Base-by-base conservation (phyloP, 2,888 invertebrate genomes). In the Philhelius pedissequus region DNA sequence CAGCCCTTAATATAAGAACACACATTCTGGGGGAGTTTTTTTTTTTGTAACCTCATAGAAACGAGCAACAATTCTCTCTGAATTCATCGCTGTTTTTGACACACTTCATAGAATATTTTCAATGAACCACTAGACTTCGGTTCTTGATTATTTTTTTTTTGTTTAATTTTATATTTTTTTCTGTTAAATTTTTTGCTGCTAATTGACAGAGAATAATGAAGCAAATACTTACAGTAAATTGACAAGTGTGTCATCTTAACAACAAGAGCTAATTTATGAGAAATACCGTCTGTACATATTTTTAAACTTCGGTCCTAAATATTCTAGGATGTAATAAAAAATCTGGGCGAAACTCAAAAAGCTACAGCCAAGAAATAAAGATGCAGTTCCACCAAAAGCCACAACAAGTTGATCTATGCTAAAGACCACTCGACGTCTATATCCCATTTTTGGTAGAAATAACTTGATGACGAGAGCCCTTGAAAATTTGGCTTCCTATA, bases 321-420 rank as follows among this genome's bases (percentile, higher is more conserved):
- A 74, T 40, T 86, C 58, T 7, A 73, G 35, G 35, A 73, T 68
- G 66, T 43, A 86, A 45, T 56, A 77, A 9, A 83, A 4, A 30
- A 87, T 76, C 71, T 88, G 87, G 38, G 87, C 76, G 18, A 89
- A 69, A 73, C 90, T 91, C 71, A 91, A 88, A 69, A 91, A 90
- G 84, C 90, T 91, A 56, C 91, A 90, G n/a, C 91, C 91, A 25
- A 91, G 84, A 86, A 91, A 91, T 5, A 91, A 86, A n/a, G 90
- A 90, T 60, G 90, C 89, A 6, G 91, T 90, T 8, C 91, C 91
- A 45, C 91, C 91, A 76, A 91, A 88, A 3, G 91, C 90, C 81
- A 91, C 89, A 48, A 91, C 86, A 83, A 91, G 75, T 79, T 91
- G 90, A 87, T 91, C 90, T 22, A 88, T 87, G 58, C 91, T 91